These are phyloP conservation scores for Drosophila punjabiensis DNA, from an alignment of 1,140 invertebrate species.

Conservation along the genomic window DNA sequence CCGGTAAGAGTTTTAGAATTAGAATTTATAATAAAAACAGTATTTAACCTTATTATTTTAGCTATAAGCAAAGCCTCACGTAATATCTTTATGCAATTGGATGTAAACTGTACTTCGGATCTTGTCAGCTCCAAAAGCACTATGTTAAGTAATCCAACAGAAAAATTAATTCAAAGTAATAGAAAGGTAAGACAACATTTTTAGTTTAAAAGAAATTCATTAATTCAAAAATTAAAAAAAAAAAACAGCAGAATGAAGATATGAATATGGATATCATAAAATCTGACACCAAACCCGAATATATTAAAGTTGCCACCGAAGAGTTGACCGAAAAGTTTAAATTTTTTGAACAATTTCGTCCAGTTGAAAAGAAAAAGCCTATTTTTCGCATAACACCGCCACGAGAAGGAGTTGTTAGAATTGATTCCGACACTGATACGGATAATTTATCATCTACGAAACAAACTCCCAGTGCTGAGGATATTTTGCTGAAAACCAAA, in stretches of 20 bases:
- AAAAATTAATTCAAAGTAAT: not conserved
- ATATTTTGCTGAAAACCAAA: constrained; percentile 88
- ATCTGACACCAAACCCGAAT: constrained; percentile 89
- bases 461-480: constrained; percentile 20
- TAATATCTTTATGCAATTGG: constrained; percentile 93
- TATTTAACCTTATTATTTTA: constrained; percentile 65
- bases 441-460: constrained; percentile 1
- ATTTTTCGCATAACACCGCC: constrained; percentile 95
- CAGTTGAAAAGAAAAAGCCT: constrained; percentile 89
- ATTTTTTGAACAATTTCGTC: constrained; percentile 95
- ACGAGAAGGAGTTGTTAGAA: constrained; percentile 89
- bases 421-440: constrained; percentile 31
- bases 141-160: constrained; percentile 1
- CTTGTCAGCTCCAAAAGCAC: constrained; percentile 11
- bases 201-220: not conserved
- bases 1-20: constrained; percentile 88
- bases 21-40: not conserved
- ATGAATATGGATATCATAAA: constrained; percentile 57
- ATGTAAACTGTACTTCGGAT: constrained; percentile 87
- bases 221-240: not conserved
- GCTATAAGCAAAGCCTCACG: constrained; percentile 95
- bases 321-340: constrained; percentile 94
- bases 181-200: not conserved
- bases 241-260: constrained; percentile 27
- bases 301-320: constrained; percentile 91